Base-by-base conservation (phyloP, 2,797 vertebrate species). In the Pangasius larnaudii region DNA sequence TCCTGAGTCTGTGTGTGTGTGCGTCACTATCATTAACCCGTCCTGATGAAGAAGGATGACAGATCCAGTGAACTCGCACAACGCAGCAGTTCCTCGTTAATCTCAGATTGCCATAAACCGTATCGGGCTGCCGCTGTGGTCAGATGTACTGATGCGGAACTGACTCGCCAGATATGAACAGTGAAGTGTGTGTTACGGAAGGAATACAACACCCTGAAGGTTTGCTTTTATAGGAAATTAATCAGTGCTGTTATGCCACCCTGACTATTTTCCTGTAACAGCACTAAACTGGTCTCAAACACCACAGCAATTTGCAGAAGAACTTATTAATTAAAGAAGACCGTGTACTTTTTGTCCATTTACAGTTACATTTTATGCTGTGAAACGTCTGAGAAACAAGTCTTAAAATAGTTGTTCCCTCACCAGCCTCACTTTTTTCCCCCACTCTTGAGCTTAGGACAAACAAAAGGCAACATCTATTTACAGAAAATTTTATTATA, bases 21-120 rank as follows among this genome's bases (percentile, higher is more conserved):
- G 53, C 39, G 59, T 53, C 39, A 53, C n/a, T 85, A 67, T 79
- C 87, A 75, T 88, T 74, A 87, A 90, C 90, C 87, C 22, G 30
- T 80, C 56, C 51, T 85, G 72, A 91, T 90, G 91, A 89, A 83
- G 89, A 89, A 75, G 56, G 63, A 90, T 51, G n/a, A 84, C 46
- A 67, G 75, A 84, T 58, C 65, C 72, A 85, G 39, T 86, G 59
- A 90, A 30, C 80, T 81, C 74, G 42, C 84, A 80, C 53, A 24
- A 63, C 56, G 19, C 30, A 61, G 78, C 39, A 0, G 71, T 46
- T 79, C 63, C 46, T 84, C 86, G 87, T 56, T 85, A 2, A 22
- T 88, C 89, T 58, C 69, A 56, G 30, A 72, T 49, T 24, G 22
- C 5, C 18, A 72, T 72, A 69, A 46, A 82, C 2, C 30, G 27